Base-by-base conservation (phyloP, 2,888 invertebrate genomes). In the Athalia rosae region DNA sequence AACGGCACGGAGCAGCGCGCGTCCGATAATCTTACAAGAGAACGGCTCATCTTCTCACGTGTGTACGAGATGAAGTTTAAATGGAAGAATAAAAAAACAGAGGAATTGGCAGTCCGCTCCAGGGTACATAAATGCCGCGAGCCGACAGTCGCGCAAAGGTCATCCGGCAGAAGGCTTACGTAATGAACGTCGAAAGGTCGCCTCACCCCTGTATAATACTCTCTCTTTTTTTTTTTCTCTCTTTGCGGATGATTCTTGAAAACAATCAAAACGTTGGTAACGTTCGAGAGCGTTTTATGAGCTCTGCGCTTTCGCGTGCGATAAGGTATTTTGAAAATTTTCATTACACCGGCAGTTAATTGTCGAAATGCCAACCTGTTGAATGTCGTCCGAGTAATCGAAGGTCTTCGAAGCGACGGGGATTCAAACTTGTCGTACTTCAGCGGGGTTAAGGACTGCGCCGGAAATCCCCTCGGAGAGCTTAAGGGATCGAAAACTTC, bases 121-220 rank as follows among this genome's bases (percentile, higher is more conserved):
- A 48, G 59, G 74, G 62, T 74, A 74, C 48, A 61, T 59, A 74
- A 74, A 74, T 74, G 71, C 74, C 74, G 74, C 48, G 74, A 74
- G 47, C 48, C 62, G 28, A 62, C 48, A 61, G n/a, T 74, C 74
- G 47, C 59, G 74, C 74, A 74, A 74, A 74, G 59, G 74, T 74
- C 28, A 74, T 45, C 61, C 11, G 50, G 74, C 7, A 53, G 61
- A 61, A 45, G 28, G 74, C 59, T 74, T 74, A 62, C 74, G 61
- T 62, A 74, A 74, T 74, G 59, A 41, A 62, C 48, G 41, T 4
- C 61, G 74, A 74, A 74, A 62, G 74, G 59, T 74, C 62, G 41
- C 61, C 74, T 61, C 59, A 74, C 53, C 74, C 61, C 62, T 61
- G 61, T 47, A 59, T n/a, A 43, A 9, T 13, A 56, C 58, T 56